Conservation (phyloP, 2,888 invertebrate species). For the Lepidocyrtoides sp. region DNA sequence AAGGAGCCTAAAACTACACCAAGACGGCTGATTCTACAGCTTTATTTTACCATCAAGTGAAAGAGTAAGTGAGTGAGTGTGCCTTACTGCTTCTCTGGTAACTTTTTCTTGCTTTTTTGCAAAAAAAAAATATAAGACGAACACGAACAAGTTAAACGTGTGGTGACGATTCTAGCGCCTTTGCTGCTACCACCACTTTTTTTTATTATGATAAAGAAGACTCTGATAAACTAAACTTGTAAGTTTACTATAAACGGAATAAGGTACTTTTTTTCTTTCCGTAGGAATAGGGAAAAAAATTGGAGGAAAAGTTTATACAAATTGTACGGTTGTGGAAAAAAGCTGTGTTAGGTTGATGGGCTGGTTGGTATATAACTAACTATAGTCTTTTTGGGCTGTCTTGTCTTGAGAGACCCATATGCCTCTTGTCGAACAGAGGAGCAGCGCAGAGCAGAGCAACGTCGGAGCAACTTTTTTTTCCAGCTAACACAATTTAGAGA, state of each 20-base stretch:
- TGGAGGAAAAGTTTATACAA: constrained; percentile 8
- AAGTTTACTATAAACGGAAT: neutral
- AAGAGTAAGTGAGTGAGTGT: neutral
- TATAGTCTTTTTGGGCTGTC: neutral
- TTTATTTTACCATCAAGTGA: neutral
- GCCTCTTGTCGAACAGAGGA: constrained; percentile 68
- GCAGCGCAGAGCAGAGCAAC: neutral
- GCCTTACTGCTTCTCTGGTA: neutral
- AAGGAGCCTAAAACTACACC: neutral
- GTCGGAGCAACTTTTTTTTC: constrained; percentile 67
- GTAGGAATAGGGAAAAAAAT: neutral
- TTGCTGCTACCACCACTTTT: neutral
- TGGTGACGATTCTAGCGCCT: neutral
- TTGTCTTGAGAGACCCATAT: constrained; percentile 71
- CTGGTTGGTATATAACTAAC: neutral
- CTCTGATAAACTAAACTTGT: neutral
- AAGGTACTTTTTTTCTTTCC: neutral
- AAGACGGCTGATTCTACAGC: neutral
- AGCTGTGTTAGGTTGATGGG: too few relatives aligned
- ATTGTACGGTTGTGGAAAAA: neutral
- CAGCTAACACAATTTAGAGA: constrained; percentile 78
- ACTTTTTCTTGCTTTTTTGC: neutral
- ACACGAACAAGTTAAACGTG: neutral
- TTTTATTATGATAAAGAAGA: constrained; percentile 33
- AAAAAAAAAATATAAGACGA: neutral